Conservation (phyloP, 1,140 invertebrate genomes). For the Helicorthomorpha holstii region DNA sequence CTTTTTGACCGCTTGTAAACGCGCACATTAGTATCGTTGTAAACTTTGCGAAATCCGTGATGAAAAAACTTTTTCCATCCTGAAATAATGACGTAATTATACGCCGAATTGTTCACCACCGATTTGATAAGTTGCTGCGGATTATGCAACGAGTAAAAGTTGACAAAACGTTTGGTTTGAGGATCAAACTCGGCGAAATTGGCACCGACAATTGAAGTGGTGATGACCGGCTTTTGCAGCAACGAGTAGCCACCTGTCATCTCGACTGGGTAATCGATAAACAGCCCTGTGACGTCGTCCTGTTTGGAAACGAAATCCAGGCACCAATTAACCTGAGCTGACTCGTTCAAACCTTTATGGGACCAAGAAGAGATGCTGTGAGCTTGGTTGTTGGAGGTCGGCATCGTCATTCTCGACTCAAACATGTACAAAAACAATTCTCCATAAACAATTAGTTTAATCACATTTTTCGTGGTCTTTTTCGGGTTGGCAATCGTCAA, state of each 20-base stretch:
- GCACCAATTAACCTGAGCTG: constrained; percentile 18
- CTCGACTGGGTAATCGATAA: constrained; percentile 17
- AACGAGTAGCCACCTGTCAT: constrained; percentile 19
- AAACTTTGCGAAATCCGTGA: constrained; percentile 15
- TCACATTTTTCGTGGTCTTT: neutral
- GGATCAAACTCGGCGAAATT: neutral
- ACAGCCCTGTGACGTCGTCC: constrained; percentile 19
- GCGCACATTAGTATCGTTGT: constrained; percentile 10
- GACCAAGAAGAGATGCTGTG: constrained; percentile 14
- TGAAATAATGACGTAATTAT: constrained; percentile 21
- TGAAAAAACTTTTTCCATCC: constrained; percentile 12
- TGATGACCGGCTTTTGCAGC: constrained; percentile 17
- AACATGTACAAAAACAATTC: constrained; percentile 5
- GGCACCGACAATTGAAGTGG: constrained; percentile 12
- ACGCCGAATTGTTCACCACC: constrained; percentile 16
- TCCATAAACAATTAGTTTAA: constrained; percentile 11
- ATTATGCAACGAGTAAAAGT: constrained; percentile 18
- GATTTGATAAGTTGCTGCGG: constrained; percentile 15
- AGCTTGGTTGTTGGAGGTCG: constrained; percentile 6
- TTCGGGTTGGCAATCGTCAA: neutral
- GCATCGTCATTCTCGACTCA: constrained; percentile 4
- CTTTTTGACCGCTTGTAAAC: constrained; percentile 14
- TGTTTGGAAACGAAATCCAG: constrained; percentile 17
- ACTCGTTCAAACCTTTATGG: constrained; percentile 13
- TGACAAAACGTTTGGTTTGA: constrained; percentile 11